These are phyloP conservation scores for Spongilla lacustris DNA, from an alignment of 37 sponge, comb jelly and placozoan species.

Conservation along the genomic window DNA sequence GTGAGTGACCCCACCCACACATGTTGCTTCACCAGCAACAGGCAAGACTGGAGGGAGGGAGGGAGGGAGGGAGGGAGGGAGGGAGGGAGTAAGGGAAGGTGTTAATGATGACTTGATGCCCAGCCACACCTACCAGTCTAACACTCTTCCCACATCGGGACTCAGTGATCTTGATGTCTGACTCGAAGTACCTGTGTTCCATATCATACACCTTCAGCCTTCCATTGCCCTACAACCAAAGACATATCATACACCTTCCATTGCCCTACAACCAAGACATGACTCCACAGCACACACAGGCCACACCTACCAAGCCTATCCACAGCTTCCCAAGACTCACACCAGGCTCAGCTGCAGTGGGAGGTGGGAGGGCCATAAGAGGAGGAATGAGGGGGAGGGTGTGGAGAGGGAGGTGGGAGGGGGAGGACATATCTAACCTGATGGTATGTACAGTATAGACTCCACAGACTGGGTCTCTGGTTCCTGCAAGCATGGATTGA, in stretches of 20 bases:
- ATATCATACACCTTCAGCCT: conserved; percentile 76
- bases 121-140: conserved; percentile 44
- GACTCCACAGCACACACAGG: no score
- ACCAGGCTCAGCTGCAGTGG: conserved; percentile 15
- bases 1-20: conserved; percentile 81
- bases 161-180: conserved; percentile 74
- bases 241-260: conserved; percentile 77
- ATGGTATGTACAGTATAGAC: conserved; percentile 73
- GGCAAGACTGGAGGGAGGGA: conserved; percentile 55
- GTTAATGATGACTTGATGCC: background rate
- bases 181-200: conserved; percentile 70
- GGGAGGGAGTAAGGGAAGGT: background rate
- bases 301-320: conserved; percentile 78
- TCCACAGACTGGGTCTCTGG: conserved; percentile 70
- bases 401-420: background rate
- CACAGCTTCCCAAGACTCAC: conserved; percentile 70
- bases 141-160: conserved; percentile 45
- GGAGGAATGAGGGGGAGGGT: background rate
- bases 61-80: conserved; percentile 14
- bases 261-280: conserved; percentile 64
- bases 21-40: conserved; percentile 68
- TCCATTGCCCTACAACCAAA: conserved; percentile 66
- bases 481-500: conserved; percentile 76
- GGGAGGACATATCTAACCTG: conserved; percentile 15
- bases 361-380: background rate